A percentile compares a stretch with the other conserved stretches of the same genome.
These are phyloP conservation scores for Oscheius sp. DNA, from an alignment of 2,888 invertebrate genomes.

Conservation along the genomic window DNA sequence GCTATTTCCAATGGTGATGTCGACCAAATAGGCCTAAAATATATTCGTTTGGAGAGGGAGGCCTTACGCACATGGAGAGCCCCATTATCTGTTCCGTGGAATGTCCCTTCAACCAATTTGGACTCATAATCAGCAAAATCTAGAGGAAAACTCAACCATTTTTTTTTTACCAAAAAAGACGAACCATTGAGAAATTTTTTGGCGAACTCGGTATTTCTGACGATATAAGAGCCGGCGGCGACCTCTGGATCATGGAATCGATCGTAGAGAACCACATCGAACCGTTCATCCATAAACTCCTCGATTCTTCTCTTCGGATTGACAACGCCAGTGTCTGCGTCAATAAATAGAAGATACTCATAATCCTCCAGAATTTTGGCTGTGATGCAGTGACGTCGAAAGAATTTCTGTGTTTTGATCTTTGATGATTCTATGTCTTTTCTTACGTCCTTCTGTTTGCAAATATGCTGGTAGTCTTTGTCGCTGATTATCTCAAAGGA, in stretches of 20 bases:
- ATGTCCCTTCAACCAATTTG: constrained; percentile 31
- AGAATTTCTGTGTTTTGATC: constrained; percentile 3
- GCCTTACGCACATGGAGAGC: constrained; percentile 44
- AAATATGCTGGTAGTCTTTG: constrained; percentile 18
- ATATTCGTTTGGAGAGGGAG: too few relatives aligned
- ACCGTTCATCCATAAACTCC: constrained; percentile 32
- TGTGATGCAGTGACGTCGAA: constrained; percentile 10
- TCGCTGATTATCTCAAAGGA: constrained; percentile 28
- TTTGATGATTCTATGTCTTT: neutral
- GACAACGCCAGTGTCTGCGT: constrained; percentile 43
- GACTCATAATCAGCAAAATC: constrained; percentile 46
- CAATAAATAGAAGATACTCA: constrained; percentile 36
- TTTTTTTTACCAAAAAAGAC: neutral
- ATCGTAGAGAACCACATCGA: constrained; percentile 41
- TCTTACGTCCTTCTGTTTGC: constrained; percentile 36
- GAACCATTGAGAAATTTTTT: constrained; percentile 35
- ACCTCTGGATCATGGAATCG: constrained; percentile 43
- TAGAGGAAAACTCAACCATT: constrained; percentile 24
- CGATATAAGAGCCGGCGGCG: constrained; percentile 41
- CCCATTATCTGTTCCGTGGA: constrained; percentile 52
- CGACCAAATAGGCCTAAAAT: constrained; percentile 41
- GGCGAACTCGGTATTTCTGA: constrained; percentile 34
- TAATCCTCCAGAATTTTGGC: constrained; percentile 33
- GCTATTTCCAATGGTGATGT: constrained; percentile 32
- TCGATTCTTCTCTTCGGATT: constrained; percentile 39